Base-by-base conservation (phyloP, 2,113 vertebrate species). In the Nothobranchius kuhntae region DNA sequence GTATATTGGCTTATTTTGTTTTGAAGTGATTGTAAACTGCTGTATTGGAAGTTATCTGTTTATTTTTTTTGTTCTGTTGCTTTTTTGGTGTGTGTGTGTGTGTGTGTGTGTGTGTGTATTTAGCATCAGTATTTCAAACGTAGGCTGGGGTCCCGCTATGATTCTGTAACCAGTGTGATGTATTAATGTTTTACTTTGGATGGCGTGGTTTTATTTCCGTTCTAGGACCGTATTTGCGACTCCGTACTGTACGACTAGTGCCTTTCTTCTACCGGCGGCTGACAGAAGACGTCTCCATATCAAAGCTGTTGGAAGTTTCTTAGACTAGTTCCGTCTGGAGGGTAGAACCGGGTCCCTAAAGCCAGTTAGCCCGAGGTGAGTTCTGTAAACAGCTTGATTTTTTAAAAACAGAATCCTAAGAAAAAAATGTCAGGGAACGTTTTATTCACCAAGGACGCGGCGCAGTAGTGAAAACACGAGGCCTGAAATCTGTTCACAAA, bases 1-100 rank as follows among this genome's bases (percentile, higher is more conserved):
- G 87, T 93, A 89, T 90, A 88, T 90, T 94, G 89, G 93, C 94
- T 96, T 95, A 95, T 90, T 21, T 93, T 95, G 93, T 96, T 87
- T 97, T 98, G 95, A 95, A 96, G 96, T 97, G 88, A 92, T 94
- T 95, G 94, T 97, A 96, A 88, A 96, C 96, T 98, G 96, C 96
- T 98, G 96, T 98, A 95, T 94, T 96, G 93, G 95, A 95, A 96
- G 94, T 95, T 85, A 89, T 90, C 87, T 11, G 35, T 42, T 53
- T 11, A 8, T 36, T 30, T 21, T 46, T 44, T 60, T 53, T 91
- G 91, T 91, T 46, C 55, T 53, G 80, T 81, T 59, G 62, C 64
- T 78, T 78, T 83, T 80, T 42, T 65, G 69, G 72, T 80, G 68
- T 47, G 74, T 76, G 64, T 82, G 38, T 62, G 45, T 82, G 50